Conservation (phyloP, 92 coral and sea anemone species). For the Palythoa caribaeorum region DNA sequence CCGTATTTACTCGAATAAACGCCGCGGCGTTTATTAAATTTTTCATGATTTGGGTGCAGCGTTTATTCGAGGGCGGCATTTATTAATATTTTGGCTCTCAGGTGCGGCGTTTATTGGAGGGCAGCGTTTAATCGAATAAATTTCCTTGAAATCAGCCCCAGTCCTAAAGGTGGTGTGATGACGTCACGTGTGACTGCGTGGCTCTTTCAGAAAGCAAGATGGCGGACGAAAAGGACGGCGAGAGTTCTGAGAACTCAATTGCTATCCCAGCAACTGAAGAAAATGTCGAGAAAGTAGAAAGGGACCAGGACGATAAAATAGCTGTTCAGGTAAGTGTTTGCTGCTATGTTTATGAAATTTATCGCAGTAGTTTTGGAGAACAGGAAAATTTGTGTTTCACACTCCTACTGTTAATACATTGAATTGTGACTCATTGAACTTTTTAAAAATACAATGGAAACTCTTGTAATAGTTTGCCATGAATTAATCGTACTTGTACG, state of each 20-base stretch:
- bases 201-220: slow-evolving; percentile 85
- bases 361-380: neutral
- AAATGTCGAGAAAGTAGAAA: slow-evolving; percentile 37
- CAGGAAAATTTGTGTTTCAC: neutral
- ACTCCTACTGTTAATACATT: neutral
- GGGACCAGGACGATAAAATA: neutral
- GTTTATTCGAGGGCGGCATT: too few species aligned
- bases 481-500: neutral
- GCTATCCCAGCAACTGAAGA: slow-evolving; percentile 29
- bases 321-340: slow-evolving; percentile 36
- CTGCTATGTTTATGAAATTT: neutral
- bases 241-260: neutral
- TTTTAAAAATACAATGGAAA: neutral
- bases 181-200: slow-evolving; percentile 98
- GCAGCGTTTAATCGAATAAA: too few species aligned
- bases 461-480: neutral
- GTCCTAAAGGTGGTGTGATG: slow-evolving; percentile 49
- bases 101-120: too few species aligned
- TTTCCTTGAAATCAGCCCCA: slow-evolving; percentile 5
- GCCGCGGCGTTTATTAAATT: too few species aligned
- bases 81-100: too few species aligned
- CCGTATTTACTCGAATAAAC: too few species aligned
- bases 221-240: slow-evolving; percentile 86
- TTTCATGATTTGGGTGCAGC: too few species aligned
- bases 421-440: neutral